Conservation (phyloP, 2,113 vertebrate genomes). For the Ailurus styani region DNA sequence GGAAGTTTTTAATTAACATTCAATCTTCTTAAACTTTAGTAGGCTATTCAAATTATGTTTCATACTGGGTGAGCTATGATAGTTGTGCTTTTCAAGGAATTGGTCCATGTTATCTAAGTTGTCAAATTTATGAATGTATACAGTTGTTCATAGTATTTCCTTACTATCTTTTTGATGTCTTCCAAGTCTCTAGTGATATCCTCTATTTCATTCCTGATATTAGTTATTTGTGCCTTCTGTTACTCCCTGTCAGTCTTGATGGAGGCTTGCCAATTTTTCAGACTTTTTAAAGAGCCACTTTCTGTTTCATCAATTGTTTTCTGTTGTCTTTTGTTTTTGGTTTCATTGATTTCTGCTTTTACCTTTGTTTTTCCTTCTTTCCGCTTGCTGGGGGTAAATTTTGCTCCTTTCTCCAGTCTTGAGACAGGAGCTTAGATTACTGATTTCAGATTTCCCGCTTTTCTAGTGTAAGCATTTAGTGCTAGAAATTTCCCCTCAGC, state of each 20-base stretch:
- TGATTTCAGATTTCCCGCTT: conserved; percentile 7
- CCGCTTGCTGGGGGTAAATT: not conserved
- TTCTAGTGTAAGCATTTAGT: conserved; percentile 7
- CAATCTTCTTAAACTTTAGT: not conserved
- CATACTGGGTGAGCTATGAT: not conserved
- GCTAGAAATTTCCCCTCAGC: conserved; percentile 9
- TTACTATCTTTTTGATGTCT: conserved; percentile 29
- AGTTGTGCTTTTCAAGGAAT: conserved; percentile 4
- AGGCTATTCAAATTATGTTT: conserved; percentile 29
- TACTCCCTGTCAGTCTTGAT: not conserved
- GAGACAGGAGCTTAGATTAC: not conserved
- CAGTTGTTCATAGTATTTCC: not conserved
- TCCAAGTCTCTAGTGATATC: not conserved
- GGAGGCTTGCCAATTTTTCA: not conserved
- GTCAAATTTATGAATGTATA: conserved; percentile 4
- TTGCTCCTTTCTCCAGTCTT: conserved; percentile 30
- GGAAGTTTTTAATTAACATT: conserved; percentile 29
- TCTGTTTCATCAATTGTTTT: conserved; percentile 36
- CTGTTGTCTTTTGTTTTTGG: conserved; percentile 35
- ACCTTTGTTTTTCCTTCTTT: conserved; percentile 21
- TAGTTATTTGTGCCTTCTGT: conserved; percentile 30
- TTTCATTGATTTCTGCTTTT: conserved; percentile 27
- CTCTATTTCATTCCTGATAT: conserved; percentile 11
- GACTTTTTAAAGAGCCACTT: not conserved
- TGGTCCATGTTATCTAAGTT: conserved; percentile 29